Conservation (phyloP, 2,113 vertebrate genomes). For the Protobothrops mucrosquamatus region DNA sequence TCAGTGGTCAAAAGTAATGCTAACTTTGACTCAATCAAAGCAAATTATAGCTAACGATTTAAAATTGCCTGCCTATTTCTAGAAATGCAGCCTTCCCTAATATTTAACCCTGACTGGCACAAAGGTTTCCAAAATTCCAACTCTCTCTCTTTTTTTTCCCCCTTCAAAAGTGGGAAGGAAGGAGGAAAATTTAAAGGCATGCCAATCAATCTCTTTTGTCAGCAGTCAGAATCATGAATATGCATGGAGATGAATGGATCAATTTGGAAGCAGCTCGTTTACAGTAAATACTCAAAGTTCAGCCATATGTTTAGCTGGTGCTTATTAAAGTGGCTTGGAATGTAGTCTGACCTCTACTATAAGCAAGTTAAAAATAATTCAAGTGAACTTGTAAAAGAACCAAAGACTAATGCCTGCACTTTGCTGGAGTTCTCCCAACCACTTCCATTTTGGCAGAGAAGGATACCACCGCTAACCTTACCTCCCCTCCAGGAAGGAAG, state of each 20-base stretch:
- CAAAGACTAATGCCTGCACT: not conserved
- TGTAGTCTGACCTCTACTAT: constrained; percentile 29
- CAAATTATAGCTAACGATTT: not conserved
- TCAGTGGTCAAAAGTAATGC: not conserved
- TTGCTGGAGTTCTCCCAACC: not conserved
- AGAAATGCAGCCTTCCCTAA: not conserved
- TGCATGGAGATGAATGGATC: not conserved
- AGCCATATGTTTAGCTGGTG: not conserved
- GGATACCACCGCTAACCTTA: not conserved
- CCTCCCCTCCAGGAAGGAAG: not conserved
- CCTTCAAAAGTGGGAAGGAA: not conserved
- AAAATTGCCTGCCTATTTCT: not conserved
- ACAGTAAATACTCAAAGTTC: constrained; percentile 17
- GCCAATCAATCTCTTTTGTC: constrained; percentile 6
- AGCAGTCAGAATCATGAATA: not conserved
- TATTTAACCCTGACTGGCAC: not conserved
- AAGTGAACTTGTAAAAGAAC: not conserved
- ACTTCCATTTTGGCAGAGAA: too few relatives aligned
- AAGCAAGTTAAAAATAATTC: constrained; percentile 13
- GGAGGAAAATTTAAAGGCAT: not conserved
- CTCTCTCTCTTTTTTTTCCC: too few relatives aligned
- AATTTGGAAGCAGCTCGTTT: constrained; percentile 19
- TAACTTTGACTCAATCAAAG: not conserved
- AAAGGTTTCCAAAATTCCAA: not conserved
- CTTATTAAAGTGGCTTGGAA: constrained; percentile 26